phyloP scores from a whole-genome alignment of 2,797 vertebrate species.

The Amniataba percoides region DNA sequence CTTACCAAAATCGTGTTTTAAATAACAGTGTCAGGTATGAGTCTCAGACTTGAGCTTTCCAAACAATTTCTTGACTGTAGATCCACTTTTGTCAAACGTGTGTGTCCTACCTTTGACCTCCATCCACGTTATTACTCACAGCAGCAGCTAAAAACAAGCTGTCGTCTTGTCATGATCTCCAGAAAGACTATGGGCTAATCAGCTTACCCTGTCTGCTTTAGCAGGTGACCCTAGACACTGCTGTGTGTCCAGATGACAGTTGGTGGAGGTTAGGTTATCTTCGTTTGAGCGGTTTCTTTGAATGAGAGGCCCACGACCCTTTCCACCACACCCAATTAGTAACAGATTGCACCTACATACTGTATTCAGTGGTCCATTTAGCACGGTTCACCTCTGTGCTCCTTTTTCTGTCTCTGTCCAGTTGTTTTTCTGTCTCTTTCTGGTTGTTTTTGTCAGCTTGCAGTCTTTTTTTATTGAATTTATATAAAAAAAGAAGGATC shows the following conservation, averaged over 20 bases:
- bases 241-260: slow-evolving; percentile 56
- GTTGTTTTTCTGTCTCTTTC: neutral
- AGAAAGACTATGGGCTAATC: slow-evolving; percentile 75
- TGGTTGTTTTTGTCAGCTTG: too few relatives aligned
- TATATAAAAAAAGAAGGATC: too few relatives aligned
- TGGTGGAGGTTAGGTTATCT: slow-evolving; percentile 60
- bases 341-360: slow-evolving; percentile 10
- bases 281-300: slow-evolving; percentile 29
- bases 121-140: slow-evolving; percentile 35
- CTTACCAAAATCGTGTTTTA: neutral
- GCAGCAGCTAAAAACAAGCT: slow-evolving; percentile 69
- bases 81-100: slow-evolving; percentile 1
- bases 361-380: slow-evolving; percentile 4
- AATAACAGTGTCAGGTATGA: neutral
- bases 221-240: slow-evolving; percentile 65
- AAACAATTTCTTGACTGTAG: neutral
- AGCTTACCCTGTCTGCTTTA: slow-evolving; percentile 79
- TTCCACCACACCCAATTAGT: slow-evolving; percentile 39
- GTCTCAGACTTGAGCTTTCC: neutral
- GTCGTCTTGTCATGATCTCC: slow-evolving; percentile 75
- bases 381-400: too few relatives aligned
- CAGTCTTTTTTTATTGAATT: too few relatives aligned
- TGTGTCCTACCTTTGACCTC: slow-evolving; percentile 43
- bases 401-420: neutral
- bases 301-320: slow-evolving; percentile 33